Conservation (phyloP, 2,797 vertebrate species). For the Okamejei kenojei region DNA sequence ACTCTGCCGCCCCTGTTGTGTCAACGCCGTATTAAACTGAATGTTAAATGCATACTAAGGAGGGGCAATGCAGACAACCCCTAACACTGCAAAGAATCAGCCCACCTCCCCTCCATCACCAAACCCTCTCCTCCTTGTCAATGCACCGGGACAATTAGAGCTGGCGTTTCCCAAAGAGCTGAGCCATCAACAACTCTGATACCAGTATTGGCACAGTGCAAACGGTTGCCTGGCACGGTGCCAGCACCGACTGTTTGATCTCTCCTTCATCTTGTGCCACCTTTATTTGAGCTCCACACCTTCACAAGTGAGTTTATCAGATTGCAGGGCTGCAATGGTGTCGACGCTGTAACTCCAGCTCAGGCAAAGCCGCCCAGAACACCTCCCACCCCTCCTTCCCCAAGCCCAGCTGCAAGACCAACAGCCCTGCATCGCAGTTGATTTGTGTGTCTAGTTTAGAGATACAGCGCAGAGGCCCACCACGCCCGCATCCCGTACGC, state of each 20-base stretch:
- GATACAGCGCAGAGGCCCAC: too few relatives aligned
- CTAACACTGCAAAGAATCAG: too few relatives aligned
- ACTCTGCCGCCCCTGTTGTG: not conserved
- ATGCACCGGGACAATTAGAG: not conserved
- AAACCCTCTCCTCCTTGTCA: not conserved
- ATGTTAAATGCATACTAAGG: not conserved
- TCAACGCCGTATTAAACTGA: not conserved
- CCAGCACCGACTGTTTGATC: not conserved
- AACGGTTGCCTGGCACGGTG: not conserved
- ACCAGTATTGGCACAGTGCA: not conserved
- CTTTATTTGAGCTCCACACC: not conserved
- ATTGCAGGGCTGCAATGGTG: slow-evolving; percentile 4
- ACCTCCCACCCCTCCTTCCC: not conserved
- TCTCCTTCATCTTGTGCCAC: slow-evolving; percentile 15
- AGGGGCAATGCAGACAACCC: not conserved
- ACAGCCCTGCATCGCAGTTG: not conserved
- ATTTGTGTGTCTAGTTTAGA: too few relatives aligned
- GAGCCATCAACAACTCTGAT: not conserved
- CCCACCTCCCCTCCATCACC: too few relatives aligned
- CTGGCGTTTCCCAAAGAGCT: too few relatives aligned
- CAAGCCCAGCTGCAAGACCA: not conserved
- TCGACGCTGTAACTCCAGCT: not conserved
- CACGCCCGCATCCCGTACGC: too few relatives aligned
- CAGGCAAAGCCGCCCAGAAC: not conserved
- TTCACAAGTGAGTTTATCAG: not conserved